These are phyloP conservation scores for Cariama cristata DNA, from an alignment of 2,113 vertebrate genomes.

Conservation along the genomic window DNA sequence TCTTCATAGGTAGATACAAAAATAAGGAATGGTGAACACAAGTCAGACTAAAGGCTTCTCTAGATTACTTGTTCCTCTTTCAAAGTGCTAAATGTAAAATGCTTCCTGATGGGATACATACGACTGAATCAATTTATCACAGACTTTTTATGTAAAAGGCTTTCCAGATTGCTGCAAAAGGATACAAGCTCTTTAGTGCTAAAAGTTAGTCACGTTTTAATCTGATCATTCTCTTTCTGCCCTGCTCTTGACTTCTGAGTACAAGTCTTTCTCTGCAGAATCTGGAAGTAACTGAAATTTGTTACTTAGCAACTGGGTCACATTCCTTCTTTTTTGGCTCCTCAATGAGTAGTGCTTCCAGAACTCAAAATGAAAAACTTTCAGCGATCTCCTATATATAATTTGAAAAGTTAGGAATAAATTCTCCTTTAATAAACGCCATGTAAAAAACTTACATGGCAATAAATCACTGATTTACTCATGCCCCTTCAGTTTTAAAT, in stretches of 20 bases:
- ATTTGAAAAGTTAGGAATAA: conserved; percentile 13
- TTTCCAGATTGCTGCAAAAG: not conserved
- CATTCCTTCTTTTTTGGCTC: conserved; percentile 60
- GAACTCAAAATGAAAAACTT: conserved; percentile 34
- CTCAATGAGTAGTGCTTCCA: not conserved
- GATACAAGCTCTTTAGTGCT: not conserved
- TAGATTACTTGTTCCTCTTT: not conserved
- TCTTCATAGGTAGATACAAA: not conserved
- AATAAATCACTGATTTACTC: conserved; percentile 31
- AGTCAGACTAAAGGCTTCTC: not conserved
- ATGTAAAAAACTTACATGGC: not conserved
- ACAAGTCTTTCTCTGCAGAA: not conserved
- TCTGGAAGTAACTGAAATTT: conserved; percentile 47
- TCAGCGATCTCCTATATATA: not conserved
- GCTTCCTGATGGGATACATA: not conserved
- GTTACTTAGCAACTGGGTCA: conserved; percentile 56
- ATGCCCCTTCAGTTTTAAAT: not conserved
- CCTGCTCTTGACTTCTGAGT: not conserved
- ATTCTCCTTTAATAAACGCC: conserved; percentile 22
- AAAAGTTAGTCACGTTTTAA: not conserved
- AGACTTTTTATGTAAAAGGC: not conserved
- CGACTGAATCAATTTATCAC: not conserved
- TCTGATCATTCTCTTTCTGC: not conserved
- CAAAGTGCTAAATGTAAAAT: not conserved
- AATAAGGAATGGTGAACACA: not conserved